These are phyloP conservation scores for Orius insidiosus DNA, from an alignment of 1,140 invertebrate species.

Conservation along the genomic window DNA sequence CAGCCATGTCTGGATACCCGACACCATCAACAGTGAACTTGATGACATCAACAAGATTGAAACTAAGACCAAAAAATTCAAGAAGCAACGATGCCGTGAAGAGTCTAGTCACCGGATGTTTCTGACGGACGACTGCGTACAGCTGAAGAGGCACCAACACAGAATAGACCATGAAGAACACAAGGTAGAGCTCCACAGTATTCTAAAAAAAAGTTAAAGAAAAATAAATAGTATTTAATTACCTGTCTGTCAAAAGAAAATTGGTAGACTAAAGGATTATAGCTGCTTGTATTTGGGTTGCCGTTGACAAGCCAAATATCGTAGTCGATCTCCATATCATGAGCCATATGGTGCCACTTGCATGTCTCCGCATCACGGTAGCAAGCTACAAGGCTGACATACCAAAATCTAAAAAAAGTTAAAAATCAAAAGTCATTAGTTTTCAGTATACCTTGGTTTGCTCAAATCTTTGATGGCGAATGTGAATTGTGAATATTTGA, in stretches of 20 bases:
- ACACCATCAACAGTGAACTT: constrained; percentile 80
- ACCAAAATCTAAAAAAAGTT: constrained; percentile 76
- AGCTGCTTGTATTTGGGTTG: constrained; percentile 65
- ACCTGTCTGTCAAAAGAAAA: constrained; percentile 88
- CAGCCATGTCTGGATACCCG: constrained; percentile 59
- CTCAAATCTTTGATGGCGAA: constrained; percentile 75
- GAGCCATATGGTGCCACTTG: constrained; percentile 58
- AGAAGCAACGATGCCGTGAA: constrained; percentile 73
- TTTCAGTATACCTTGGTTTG: constrained; percentile 54
- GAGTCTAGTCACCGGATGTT: constrained; percentile 77
- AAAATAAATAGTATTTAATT: constrained; percentile 9
- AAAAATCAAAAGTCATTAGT: neutral
- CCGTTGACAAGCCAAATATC: constrained; percentile 95
- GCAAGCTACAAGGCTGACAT: constrained; percentile 84
- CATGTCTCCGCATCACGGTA: constrained; percentile 61
- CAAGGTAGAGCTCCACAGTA: constrained; percentile 76
- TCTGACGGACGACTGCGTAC: constrained; percentile 70
- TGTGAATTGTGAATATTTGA: constrained; percentile 80
- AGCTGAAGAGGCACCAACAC: constrained; percentile 75
- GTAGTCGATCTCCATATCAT: constrained; percentile 48
- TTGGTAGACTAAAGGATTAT: constrained; percentile 80
- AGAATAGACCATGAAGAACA: constrained; percentile 76
- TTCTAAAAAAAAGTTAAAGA: constrained; percentile 35
- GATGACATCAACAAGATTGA: constrained; percentile 75
- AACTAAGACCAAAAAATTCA: constrained; percentile 66